Evolutionary conservation across 2,113 vertebrate genomes (phyloP).

Genomic region (Oryzias celebensis): DNA sequence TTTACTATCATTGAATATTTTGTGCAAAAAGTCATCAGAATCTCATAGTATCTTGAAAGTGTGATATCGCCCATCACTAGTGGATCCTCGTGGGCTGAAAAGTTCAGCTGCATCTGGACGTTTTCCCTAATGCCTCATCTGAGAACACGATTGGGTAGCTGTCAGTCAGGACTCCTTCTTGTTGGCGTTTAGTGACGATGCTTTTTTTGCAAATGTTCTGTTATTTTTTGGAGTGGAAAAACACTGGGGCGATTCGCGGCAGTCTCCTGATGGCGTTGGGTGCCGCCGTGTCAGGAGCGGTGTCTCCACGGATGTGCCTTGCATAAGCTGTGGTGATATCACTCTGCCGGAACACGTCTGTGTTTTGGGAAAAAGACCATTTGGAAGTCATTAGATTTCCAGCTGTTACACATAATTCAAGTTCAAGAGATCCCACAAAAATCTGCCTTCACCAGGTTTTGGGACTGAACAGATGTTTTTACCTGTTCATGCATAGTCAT

Average conservation of each 20-base stretch:
- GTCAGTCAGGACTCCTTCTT: conserved; percentile 11
- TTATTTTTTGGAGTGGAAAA: conserved; percentile 34
- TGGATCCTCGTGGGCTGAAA: conserved; percentile 51
- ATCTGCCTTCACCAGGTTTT: conserved; percentile 22
- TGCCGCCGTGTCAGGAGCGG: conserved; percentile 11
- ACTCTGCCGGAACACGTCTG: not conserved
- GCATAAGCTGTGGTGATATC: not conserved
- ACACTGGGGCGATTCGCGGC: conserved; percentile 19
- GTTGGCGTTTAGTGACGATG: conserved; percentile 6
- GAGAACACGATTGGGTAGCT: conserved; percentile 28
- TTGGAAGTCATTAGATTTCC: conserved; percentile 46
- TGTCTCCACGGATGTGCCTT: conserved; percentile 1
- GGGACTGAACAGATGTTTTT: conserved; percentile 41
- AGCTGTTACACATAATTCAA: conserved; percentile 24
- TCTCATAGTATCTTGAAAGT: no score
- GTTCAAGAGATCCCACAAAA: conserved; percentile 26
- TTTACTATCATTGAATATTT: no score
- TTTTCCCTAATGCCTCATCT: conserved; percentile 28
- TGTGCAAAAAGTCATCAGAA: no score
- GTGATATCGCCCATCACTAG: not conserved
- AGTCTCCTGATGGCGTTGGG: conserved; percentile 14
- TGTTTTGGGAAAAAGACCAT: conserved; percentile 14
- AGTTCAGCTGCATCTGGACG: conserved; percentile 48
- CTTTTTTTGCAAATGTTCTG: conserved; percentile 21
- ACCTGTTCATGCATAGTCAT: conserved; percentile 39